Percentiles rank a stretch among this genome's conserved stretches.
Evolutionary conservation across 2,797 vertebrate genomes (phyloP).

Genomic region (Graptemys geographica): DNA sequence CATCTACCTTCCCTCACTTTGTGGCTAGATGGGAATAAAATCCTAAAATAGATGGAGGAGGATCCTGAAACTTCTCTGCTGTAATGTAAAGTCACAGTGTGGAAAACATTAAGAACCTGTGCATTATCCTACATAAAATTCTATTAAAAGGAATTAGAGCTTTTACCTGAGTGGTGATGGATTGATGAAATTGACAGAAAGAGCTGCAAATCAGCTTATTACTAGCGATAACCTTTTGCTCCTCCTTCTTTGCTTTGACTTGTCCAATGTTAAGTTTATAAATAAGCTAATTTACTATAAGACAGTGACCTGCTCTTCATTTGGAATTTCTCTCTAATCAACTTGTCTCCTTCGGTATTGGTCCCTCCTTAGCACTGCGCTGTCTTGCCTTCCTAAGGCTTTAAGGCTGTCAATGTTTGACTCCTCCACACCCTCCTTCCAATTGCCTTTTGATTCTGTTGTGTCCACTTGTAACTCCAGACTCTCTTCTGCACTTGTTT

Average conservation of each 20-base stretch:
- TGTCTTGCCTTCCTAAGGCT: neutral
- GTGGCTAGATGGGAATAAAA: neutral
- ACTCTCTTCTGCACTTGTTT: neutral
- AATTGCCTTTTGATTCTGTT: neutral
- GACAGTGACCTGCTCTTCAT: neutral
- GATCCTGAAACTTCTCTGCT: neutral
- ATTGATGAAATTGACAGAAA: neutral
- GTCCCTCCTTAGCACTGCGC: neutral
- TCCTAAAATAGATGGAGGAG: neutral
- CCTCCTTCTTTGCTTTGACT: neutral
- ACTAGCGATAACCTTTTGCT: neutral
- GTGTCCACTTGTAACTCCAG: neutral
- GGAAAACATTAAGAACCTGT: neutral
- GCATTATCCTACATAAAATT: neutral
- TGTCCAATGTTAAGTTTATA: neutral
- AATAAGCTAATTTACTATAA: neutral
- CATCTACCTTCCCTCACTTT: neutral
- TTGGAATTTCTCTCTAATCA: neutral
- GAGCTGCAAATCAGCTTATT: neutral
- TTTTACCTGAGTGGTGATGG: neutral
- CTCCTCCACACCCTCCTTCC: neutral
- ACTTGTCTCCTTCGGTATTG: neutral
- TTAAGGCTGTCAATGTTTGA: neutral
- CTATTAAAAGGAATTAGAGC: neutral
- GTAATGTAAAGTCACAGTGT: neutral